Percentiles rank a stretch among this genome's conserved stretches.
Conservation (phyloP, 2,888 invertebrate species). For the Ceraclea dissimilis region DNA sequence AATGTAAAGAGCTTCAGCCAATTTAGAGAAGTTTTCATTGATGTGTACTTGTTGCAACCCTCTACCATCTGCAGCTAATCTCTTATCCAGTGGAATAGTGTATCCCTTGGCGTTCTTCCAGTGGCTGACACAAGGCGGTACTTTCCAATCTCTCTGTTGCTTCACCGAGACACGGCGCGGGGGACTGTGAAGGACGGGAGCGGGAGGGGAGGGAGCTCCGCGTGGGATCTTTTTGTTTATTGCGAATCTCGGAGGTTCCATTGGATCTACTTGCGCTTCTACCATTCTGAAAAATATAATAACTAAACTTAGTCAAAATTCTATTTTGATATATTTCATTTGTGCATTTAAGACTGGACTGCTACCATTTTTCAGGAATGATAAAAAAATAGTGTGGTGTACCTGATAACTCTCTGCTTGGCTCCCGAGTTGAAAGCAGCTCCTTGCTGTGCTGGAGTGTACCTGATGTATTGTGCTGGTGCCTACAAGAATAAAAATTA, state of each 20-base stretch:
- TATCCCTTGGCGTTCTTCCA: constrained; percentile 99
- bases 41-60: constrained; percentile 96
- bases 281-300: constrained; percentile 38
- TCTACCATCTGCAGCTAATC: constrained; percentile 95
- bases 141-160: constrained; percentile 99
- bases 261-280: constrained; percentile 73
- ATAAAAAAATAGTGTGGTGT: background rate
- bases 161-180: constrained; percentile 96
- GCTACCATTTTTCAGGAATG: background rate
- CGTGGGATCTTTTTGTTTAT: constrained; percentile 99
- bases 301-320: too few species aligned
- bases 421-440: constrained; percentile 92
- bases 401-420: constrained; percentile 94
- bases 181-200: constrained; percentile 97
- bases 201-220: constrained; percentile 97
- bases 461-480: constrained; percentile 94
- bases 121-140: constrained; percentile 96
- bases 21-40: constrained; percentile 97
- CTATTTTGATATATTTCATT: too few species aligned
- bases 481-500: constrained; percentile 43
- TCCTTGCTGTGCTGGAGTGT: constrained; percentile 97
- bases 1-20: constrained; percentile 95
- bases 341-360: too few species aligned
- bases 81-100: constrained; percentile 96
- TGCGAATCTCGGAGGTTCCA: constrained; percentile 97